Evolutionary conservation across 2,888 invertebrate species (phyloP), one percentile per base, ranked within the genome.

Genomic region (Bombylius discolor): DNA sequence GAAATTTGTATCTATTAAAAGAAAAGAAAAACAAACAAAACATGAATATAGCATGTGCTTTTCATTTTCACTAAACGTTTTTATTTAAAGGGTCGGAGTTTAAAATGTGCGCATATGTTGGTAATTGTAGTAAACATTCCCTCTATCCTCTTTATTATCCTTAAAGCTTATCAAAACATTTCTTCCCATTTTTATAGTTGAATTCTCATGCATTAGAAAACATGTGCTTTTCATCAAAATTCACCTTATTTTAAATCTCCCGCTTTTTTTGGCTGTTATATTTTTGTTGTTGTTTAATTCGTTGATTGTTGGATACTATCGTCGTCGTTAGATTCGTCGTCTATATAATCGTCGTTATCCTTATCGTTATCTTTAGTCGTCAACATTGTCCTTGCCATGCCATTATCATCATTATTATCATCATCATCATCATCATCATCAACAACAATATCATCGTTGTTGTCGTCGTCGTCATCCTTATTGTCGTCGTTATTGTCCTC

Each of bases 51-150:
- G 51, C 51, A 51, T 51, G 51, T 55, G 55, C 51, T 55, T n/a
- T 8, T 36, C 36, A 33, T 50, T 55, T 52, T 55, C 48, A 51
- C 49, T 45, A 45, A 32, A 47, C 46, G 4, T 23, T 5, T 11
- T n/a, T 47, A 47, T 39, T 33, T 47, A 33, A 39, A 36, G 51
- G 55, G 51, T 55, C 51, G 55, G 55, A 47, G 51, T 51, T 51
- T 48, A 33, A 11, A 5, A 8, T 32, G 42, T 55, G 55, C 55
- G 55, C 55, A 55, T 51, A 51, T 51, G 48, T 39, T 42, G 39
- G 23, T 23, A 23, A 23, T 23, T 47, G 6, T 50, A 54, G 31
- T 55, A 50, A 23, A 23, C 23, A 23, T 23, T 23, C 46, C 55
- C 46, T 51, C 11, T 47, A 47, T 33, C 36, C 55, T 46, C 50